A percentile compares a stretch with the other conserved stretches of the same genome.
Conservation (phyloP, 1,140 invertebrate species). For the Aphelinus certus region DNA sequence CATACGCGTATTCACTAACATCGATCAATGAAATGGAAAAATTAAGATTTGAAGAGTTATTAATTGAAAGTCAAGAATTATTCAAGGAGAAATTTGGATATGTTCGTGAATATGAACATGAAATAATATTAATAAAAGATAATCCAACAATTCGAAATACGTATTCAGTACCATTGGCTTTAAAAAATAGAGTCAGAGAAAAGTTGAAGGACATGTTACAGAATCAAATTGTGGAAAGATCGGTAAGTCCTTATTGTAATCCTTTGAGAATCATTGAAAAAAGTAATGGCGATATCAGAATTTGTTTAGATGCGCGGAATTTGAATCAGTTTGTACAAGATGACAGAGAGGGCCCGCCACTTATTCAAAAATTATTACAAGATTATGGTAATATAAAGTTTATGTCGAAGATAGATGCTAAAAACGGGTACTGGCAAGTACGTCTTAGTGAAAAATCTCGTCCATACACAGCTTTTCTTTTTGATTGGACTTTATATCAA, state of each 20-base stretch:
- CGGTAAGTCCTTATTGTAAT: neutral
- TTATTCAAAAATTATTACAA: neutral
- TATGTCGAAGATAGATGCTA: slow-evolving; percentile 39
- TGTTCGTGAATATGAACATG: neutral
- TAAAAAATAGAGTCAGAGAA: neutral
- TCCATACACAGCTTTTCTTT: slow-evolving; percentile 53
- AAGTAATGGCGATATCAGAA: neutral
- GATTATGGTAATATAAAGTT: slow-evolving; percentile 29
- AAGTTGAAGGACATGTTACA: slow-evolving; percentile 43
- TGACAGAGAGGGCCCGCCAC: neutral
- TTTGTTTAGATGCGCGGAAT: neutral
- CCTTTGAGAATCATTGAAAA: neutral
- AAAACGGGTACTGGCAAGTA: slow-evolving; percentile 57
- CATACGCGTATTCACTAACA: too few relatives aligned
- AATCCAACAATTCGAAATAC: neutral
- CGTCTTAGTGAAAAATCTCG: slow-evolving; percentile 43
- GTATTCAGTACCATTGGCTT: neutral
- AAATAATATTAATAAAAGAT: neutral
- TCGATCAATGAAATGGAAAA: neutral
- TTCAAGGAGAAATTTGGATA: slow-evolving; percentile 6
- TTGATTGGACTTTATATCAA: slow-evolving; percentile 48
- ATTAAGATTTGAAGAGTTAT: neutral
- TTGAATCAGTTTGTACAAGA: neutral
- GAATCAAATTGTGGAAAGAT: slow-evolving; percentile 1
- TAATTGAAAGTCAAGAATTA: neutral